Evolutionary conservation across 2,888 invertebrate species (phyloP).

Genomic region (Arenicola marina): DNA sequence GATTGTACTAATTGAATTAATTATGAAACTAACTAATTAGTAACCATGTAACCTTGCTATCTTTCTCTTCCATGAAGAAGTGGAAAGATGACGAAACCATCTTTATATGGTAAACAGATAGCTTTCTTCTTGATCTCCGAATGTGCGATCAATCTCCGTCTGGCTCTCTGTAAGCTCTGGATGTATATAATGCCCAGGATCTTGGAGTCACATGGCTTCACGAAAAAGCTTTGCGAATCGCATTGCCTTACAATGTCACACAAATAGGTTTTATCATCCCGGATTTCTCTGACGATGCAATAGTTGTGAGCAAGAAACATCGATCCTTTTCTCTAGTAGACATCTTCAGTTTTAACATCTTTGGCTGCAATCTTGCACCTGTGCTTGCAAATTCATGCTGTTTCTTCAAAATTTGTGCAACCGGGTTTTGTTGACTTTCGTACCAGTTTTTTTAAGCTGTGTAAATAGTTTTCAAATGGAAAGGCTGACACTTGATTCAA

Average conservation of each 20-base stretch:
- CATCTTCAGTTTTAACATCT: no score
- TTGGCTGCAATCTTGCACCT: no score
- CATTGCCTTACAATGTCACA: not conserved
- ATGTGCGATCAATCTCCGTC: not conserved
- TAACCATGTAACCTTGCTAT: no score
- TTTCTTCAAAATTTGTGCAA: conserved; percentile 17
- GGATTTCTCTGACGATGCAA: conserved; percentile 1
- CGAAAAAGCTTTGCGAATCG: not conserved
- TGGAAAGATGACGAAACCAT: not conserved
- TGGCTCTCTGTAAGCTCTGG: conserved; percentile 9
- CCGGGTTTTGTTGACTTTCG: conserved; percentile 8
- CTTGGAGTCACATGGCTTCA: conserved; percentile 2
- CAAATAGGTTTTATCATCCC: not conserved
- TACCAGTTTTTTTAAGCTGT: conserved; percentile 13
- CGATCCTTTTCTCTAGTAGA: no score
- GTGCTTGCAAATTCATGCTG: conserved; percentile 1
- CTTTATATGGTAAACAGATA: not conserved
- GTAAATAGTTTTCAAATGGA: conserved; percentile 22
- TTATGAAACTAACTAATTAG: no score
- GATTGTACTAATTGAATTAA: no score
- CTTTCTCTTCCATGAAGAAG: not conserved
- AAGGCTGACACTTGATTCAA: conserved; percentile 21
- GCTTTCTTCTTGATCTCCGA: not conserved
- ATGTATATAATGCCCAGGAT: conserved; percentile 21
- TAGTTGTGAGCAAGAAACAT: no score